phyloP scores from a whole-genome alignment of 2,113 vertebrate species.

The Corythornis cristatus region DNA sequence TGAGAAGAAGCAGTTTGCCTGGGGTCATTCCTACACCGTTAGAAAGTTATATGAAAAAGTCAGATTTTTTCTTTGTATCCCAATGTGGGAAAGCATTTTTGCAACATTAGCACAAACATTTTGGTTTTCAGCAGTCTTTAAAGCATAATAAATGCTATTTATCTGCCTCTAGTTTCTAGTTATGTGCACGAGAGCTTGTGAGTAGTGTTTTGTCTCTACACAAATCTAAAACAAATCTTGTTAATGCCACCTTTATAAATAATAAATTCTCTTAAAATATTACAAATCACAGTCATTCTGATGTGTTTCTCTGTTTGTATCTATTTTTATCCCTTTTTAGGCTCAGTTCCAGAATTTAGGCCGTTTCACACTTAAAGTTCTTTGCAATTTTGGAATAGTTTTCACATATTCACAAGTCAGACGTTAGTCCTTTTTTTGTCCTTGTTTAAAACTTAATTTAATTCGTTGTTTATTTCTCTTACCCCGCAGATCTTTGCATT shows the following conservation, averaged over 20 bases:
- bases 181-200: background rate
- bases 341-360: background rate
- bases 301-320: background rate
- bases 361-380: fast-evolving
- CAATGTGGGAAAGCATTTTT: background rate
- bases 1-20: background rate
- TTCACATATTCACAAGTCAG: background rate
- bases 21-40: background rate
- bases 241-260: background rate
- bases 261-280: background rate
- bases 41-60: background rate
- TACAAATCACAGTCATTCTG: background rate
- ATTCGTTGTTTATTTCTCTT: background rate
- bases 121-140: background rate
- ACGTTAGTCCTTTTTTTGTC: background rate
- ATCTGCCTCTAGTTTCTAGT: background rate
- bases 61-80: background rate
- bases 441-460: background rate
- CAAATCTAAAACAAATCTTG: background rate
- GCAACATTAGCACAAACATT: background rate
- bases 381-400: background rate
- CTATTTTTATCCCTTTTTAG: background rate
- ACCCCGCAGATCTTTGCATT: background rate
- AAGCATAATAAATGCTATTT: background rate
- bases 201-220: background rate